Conservation (phyloP, 2,888 invertebrate species). For the Petrolisthes manimaculis region DNA sequence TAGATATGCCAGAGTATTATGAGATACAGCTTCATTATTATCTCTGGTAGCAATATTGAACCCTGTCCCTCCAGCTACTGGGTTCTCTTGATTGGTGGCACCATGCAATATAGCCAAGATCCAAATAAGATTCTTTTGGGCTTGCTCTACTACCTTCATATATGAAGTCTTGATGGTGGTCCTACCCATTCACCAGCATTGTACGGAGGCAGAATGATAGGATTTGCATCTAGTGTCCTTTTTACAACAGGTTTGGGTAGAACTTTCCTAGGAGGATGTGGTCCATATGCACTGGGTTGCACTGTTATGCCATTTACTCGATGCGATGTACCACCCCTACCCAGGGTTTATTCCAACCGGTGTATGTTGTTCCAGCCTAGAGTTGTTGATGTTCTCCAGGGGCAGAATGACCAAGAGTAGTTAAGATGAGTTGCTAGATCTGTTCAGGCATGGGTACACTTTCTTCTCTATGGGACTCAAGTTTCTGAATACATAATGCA, state of each 20-base stretch:
- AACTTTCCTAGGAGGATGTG: slow-evolving; percentile 66
- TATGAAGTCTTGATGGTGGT: no score
- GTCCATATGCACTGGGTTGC: slow-evolving; percentile 55
- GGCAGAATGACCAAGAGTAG: no score
- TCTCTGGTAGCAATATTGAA: background rate
- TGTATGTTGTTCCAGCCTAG: no score
- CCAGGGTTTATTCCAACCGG: no score
- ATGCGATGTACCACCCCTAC: background rate
- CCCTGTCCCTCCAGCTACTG: background rate
- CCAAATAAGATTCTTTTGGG: slow-evolving; percentile 51
- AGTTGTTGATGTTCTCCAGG: no score
- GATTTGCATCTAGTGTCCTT: slow-evolving; percentile 60
- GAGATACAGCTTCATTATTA: background rate
- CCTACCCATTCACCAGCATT: slow-evolving; percentile 23
- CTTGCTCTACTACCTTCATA: no score
- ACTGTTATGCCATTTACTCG: background rate
- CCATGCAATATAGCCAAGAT: slow-evolving; percentile 64
- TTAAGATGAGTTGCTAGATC: no score
- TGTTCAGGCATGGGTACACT: no score
- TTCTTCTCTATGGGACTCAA: background rate
- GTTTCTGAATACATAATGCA: slow-evolving; percentile 6
- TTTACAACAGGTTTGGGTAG: no score
- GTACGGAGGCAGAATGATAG: slow-evolving; percentile 65
- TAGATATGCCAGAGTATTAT: no score
- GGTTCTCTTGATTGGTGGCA: background rate